A percentile compares a stretch with the other conserved stretches of the same genome.
Evolutionary conservation across 2,797 vertebrate species (phyloP).

Genomic region (Chrysocyon brachyurus): DNA sequence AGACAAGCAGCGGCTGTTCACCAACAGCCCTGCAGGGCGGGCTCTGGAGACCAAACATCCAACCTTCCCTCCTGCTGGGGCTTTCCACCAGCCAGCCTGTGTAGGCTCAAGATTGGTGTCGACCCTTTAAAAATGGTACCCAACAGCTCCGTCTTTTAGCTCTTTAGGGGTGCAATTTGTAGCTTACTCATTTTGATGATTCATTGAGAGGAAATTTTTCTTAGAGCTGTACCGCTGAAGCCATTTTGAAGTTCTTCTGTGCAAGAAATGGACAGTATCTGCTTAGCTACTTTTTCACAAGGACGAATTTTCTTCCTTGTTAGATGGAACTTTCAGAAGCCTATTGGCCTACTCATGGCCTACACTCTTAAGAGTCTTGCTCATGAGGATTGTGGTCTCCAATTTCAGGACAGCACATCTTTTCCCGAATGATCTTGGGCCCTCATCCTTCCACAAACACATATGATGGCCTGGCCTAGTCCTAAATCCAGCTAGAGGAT

Average conservation of each 20-base stretch:
- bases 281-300: background rate
- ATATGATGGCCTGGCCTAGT: background rate
- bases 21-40: background rate
- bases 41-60: background rate
- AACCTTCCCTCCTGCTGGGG: background rate
- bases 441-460: background rate
- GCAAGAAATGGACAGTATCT: background rate
- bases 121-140: background rate
- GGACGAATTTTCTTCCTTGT: background rate
- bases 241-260: background rate
- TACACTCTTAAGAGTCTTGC: background rate
- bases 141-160: background rate
- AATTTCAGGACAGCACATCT: background rate
- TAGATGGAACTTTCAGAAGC: background rate
- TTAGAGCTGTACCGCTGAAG: background rate
- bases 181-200: background rate
- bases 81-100: background rate
- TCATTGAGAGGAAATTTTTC: background rate
- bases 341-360: background rate
- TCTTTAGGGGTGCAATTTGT: background rate
- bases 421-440: background rate
- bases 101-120: background rate
- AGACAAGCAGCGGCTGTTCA: background rate
- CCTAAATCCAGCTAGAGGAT: background rate
- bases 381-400: background rate